Base-by-base conservation (phyloP, 2,113 vertebrate genomes). In the Sorex araneus region DNA sequence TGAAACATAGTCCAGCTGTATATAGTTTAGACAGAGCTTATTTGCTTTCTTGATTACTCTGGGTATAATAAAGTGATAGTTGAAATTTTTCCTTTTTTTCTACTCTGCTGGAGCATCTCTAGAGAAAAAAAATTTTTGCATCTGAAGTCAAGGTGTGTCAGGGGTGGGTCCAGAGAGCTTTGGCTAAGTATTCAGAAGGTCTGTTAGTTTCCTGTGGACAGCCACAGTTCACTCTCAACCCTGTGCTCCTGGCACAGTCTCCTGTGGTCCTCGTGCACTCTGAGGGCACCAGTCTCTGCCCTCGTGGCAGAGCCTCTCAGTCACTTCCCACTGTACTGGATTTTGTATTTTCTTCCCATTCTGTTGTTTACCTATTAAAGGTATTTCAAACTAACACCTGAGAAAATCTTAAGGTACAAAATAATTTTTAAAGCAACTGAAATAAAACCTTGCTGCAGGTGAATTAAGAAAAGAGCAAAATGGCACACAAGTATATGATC, bases 171-270 rank as follows among this genome's bases (percentile, higher is more conserved):
- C 0, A 23, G 50, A n/a, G 9, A 60, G 13, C 19, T 7, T 15
- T 23, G 74, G 18, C 4, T 27, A 9, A 0, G 1, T 2, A 4
- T 3, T 1, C 16, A 3, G 1, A 6, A 15, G 1, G 1, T 0
- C 1, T 40, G 30, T 36, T 16, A 15, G 2, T 28, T 16, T 15
- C 30, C 30, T 32, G 9, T 28, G 25, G 21, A 6, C 9, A 11
- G 66, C 15, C n/a, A 69, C 2, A 3, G 15, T 15, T 13, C 9
- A 70, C 16, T 15, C 15, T n/a, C 67, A 32, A 18, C n/a, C 28
- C 13, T 70, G n/a, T 34, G 28, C 30, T 18, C 16, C 8, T 34
- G 67, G 28, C 64, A 67, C 30, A 30, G 30, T 70, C 32, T 70
- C 57, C 57, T 60, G 21, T 18, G 57, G 9, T 21, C 57, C 21